These are phyloP conservation scores for Lampris incognitus DNA, from an alignment of 2,113 vertebrate species.

Conservation along the genomic window DNA sequence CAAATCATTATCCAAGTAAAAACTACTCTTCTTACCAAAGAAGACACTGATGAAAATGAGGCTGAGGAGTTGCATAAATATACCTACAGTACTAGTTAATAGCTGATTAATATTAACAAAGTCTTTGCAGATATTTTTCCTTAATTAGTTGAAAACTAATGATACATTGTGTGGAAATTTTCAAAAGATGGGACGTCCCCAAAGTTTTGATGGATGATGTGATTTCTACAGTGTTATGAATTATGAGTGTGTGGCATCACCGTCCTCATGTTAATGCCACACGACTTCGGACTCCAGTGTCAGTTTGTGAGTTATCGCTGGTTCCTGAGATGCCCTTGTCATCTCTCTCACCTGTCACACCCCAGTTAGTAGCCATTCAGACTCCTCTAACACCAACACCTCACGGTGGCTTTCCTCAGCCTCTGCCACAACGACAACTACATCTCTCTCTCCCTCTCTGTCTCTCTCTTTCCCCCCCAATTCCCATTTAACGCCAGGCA, in stretches of 20 bases:
- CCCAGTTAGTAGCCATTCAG: neutral
- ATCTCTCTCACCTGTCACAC: slow-evolving; percentile 22
- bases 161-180: no score
- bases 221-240: no score
- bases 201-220: no score
- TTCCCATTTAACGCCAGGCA: slow-evolving; percentile 21
- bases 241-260: neutral
- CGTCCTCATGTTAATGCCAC: neutral
- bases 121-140: no score
- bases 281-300: neutral
- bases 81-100: no score
- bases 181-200: no score
- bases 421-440: neutral
- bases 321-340: slow-evolving; percentile 1
- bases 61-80: no score
- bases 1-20: no score
- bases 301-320: neutral
- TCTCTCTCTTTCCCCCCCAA: neutral
- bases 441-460: slow-evolving; percentile 1
- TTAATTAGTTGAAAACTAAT: no score
- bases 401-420: neutral
- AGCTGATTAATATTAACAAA: no score
- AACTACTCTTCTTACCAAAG: no score
- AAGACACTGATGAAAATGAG: no score
- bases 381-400: slow-evolving; percentile 11